Evolutionary conservation across 2,888 invertebrate species (phyloP).

Genomic region (Noctuana brunneofusca): DNA sequence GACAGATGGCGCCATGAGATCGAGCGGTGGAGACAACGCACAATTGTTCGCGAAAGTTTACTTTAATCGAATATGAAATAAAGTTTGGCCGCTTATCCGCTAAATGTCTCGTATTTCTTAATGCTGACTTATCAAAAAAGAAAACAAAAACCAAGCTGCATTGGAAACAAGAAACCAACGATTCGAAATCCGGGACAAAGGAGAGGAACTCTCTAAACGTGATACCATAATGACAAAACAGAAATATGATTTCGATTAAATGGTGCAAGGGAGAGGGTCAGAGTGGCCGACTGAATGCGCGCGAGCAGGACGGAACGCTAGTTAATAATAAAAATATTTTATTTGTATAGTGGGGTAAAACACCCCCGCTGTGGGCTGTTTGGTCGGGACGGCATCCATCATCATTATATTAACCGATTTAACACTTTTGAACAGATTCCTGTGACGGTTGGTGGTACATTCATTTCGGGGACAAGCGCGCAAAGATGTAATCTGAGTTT

Average conservation of each 20-base stretch:
- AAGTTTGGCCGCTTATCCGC: conserved; percentile 42
- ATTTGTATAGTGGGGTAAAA: conserved; percentile 82
- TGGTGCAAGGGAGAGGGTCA: conserved; percentile 62
- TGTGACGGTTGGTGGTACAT: conserved; percentile 64
- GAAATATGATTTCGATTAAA: conserved; percentile 83
- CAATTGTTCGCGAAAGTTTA: conserved; percentile 40
- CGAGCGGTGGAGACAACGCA: neutral
- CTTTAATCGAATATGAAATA: conserved; percentile 41
- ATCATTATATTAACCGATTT: conserved; percentile 83
- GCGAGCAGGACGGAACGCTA: conserved; percentile 64
- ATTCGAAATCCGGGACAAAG: conserved; percentile 75
- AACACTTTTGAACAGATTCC: conserved; percentile 82
- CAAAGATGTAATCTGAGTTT: conserved; percentile 41
- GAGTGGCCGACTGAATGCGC: conserved; percentile 54
- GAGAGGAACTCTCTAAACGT: conserved; percentile 78
- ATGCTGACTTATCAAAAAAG: conserved; percentile 64
- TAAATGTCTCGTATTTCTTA: conserved; percentile 62
- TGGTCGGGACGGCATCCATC: conserved; percentile 79
- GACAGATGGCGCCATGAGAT: conserved; percentile 63
- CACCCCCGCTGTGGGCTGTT: conserved; percentile 82
- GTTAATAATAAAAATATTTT: conserved; percentile 83
- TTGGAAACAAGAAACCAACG: conserved; percentile 79
- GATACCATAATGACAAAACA: conserved; percentile 83
- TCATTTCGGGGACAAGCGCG: conserved; percentile 54
- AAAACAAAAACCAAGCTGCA: conserved; percentile 65